Conservation (phyloP, 2,113 vertebrate species). For the Poecilia latipinna region DNA sequence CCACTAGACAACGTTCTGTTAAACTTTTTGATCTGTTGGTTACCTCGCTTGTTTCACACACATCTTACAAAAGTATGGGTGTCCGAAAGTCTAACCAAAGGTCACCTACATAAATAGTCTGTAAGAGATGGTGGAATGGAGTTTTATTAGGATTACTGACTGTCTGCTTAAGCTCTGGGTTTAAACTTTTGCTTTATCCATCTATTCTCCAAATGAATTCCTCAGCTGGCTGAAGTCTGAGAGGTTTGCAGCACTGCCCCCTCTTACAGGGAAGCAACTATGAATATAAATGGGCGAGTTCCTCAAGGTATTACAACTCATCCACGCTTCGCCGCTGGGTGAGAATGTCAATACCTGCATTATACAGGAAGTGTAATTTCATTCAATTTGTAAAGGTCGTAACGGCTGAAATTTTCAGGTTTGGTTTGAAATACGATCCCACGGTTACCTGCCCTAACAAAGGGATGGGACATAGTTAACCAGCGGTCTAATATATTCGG, state of each 20-base stretch:
- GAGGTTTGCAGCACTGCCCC: slow-evolving; percentile 67
- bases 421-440: slow-evolving; percentile 33
- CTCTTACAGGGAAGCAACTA: slow-evolving; percentile 65
- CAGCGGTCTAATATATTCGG: slow-evolving; percentile 1
- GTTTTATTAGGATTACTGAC: slow-evolving; percentile 65
- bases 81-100: slow-evolving; percentile 47
- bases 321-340: slow-evolving; percentile 51
- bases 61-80: slow-evolving; percentile 28
- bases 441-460: neutral
- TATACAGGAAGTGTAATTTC: slow-evolving; percentile 56
- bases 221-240: slow-evolving; percentile 53
- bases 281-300: slow-evolving; percentile 73
- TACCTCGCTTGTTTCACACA: slow-evolving; percentile 56
- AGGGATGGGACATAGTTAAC: slow-evolving; percentile 25
- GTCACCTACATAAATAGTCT: slow-evolving; percentile 52
- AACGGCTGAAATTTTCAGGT: slow-evolving; percentile 30
- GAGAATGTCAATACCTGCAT: slow-evolving; percentile 71
- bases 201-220: slow-evolving; percentile 60
- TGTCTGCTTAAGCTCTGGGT: slow-evolving; percentile 56
- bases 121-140: slow-evolving; percentile 51
- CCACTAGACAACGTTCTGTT: slow-evolving; percentile 2
- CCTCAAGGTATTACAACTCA: slow-evolving; percentile 67
- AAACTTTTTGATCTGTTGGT: slow-evolving; percentile 47
- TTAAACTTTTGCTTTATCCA: slow-evolving; percentile 72
- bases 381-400: slow-evolving; percentile 56